Evolutionary conservation across 2,797 vertebrate genomes (phyloP).

Genomic region (Loris lydekkerianus): DNA sequence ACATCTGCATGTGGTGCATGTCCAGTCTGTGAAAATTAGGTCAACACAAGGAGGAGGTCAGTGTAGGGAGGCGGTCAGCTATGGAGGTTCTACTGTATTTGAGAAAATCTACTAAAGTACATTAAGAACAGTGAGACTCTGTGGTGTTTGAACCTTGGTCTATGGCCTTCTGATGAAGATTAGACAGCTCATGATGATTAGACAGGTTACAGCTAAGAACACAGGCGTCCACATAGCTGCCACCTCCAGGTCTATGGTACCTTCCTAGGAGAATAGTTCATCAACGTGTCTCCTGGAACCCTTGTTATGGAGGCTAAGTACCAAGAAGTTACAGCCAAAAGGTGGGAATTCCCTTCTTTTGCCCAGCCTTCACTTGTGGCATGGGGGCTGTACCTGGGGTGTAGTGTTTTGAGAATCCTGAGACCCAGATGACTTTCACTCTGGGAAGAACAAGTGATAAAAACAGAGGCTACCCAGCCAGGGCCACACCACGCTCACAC

Average conservation of each 20-base stretch:
- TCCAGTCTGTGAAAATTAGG: too few relatives aligned
- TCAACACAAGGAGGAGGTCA: too few relatives aligned
- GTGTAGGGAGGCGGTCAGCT: too few relatives aligned
- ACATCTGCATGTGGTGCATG: too few relatives aligned
- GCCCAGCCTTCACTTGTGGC: fast-evolving
- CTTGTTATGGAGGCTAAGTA: background rate
- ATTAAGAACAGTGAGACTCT: background rate
- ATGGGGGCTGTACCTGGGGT: background rate
- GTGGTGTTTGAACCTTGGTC: background rate
- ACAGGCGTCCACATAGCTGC: background rate
- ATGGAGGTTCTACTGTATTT: background rate
- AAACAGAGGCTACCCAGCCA: background rate
- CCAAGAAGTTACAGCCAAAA: background rate
- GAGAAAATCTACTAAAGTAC: background rate
- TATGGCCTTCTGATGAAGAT: background rate
- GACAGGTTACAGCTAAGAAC: fast-evolving
- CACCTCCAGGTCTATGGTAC: background rate
- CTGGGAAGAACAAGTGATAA: background rate
- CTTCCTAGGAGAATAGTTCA: background rate
- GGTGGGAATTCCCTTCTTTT: background rate
- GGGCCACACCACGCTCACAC: background rate
- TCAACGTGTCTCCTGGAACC: background rate
- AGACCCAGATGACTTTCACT: background rate
- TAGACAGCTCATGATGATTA: background rate
- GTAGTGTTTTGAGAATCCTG: background rate